Percentiles rank a stretch among this genome's conserved stretches.
Conservation (phyloP, 2,113 vertebrate species). For the Hydropotes inermis region DNA sequence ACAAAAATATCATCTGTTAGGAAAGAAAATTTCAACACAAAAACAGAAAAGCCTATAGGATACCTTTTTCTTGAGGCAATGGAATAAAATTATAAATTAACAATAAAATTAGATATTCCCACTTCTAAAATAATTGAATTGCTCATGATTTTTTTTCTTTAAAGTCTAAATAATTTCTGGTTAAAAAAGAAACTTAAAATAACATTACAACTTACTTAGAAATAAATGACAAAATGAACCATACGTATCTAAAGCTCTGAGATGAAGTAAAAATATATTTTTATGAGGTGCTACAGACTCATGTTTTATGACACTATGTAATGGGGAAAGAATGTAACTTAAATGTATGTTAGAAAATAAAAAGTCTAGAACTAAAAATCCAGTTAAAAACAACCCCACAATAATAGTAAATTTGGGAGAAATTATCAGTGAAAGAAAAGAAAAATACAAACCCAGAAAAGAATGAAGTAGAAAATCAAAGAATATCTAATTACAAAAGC, state of each 20-base stretch:
- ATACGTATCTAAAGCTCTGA: neutral
- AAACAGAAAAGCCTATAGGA: neutral
- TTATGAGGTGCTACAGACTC: neutral
- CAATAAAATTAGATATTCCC: neutral
- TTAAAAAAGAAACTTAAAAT: neutral
- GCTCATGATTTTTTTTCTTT: neutral
- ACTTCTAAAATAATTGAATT: slow-evolving; percentile 4
- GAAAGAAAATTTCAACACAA: neutral
- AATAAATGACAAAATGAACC: neutral
- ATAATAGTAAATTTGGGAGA: neutral
- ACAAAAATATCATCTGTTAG: neutral
- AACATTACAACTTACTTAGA: neutral
- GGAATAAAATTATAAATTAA: neutral
- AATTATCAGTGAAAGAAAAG: neutral
- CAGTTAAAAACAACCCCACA: neutral
- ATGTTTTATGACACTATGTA: neutral
- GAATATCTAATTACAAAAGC: neutral
- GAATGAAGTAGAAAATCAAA: neutral
- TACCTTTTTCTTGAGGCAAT: neutral
- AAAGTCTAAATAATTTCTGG: neutral
- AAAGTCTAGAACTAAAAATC: neutral
- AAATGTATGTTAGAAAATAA: neutral
- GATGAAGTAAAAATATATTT: neutral
- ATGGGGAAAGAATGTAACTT: neutral
- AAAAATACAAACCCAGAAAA: neutral